Percentiles rank a stretch among this genome's conserved stretches.
Evolutionary conservation across 2,797 vertebrate species (phyloP).

Genomic region (Orientallactaga sibirica): DNA sequence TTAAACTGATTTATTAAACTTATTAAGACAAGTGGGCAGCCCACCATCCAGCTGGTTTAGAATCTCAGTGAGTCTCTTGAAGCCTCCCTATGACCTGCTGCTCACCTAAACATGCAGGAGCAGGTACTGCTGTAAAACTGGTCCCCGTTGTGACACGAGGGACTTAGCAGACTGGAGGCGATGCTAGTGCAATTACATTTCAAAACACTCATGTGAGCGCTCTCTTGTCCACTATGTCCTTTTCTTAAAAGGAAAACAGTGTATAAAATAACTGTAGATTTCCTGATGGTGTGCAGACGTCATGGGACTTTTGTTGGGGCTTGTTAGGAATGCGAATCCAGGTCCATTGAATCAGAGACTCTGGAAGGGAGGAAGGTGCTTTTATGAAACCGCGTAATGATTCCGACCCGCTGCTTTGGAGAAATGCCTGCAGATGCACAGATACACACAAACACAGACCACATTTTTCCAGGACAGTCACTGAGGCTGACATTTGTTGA

Average conservation of each 20-base stretch:
- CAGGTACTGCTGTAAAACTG: accelerated
- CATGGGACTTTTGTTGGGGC: not conserved
- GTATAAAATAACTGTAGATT: not conserved
- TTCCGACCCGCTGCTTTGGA: not conserved
- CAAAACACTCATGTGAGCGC: not conserved
- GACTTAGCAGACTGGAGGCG: accelerated
- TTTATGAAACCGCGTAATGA: not conserved
- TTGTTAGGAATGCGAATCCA: not conserved
- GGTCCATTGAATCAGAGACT: not conserved
- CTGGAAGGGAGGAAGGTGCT: not conserved
- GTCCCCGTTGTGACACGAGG: accelerated
- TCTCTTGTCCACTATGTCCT: not conserved
- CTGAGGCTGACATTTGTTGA: not conserved
- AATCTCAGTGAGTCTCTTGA: accelerated
- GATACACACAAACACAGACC: not conserved
- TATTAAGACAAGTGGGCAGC: accelerated
- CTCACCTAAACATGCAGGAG: accelerated
- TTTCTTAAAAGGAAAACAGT: not conserved
- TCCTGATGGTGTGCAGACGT: not conserved
- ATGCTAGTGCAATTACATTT: not conserved
- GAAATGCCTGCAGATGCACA: not conserved
- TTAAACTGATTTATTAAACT: no score
- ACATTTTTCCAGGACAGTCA: not conserved
- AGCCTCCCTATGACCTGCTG: not conserved
- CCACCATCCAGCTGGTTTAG: not conserved